Base-by-base conservation (phyloP, 35 echinoderm and acorn worm genomes). In the Chiridota heheva region DNA sequence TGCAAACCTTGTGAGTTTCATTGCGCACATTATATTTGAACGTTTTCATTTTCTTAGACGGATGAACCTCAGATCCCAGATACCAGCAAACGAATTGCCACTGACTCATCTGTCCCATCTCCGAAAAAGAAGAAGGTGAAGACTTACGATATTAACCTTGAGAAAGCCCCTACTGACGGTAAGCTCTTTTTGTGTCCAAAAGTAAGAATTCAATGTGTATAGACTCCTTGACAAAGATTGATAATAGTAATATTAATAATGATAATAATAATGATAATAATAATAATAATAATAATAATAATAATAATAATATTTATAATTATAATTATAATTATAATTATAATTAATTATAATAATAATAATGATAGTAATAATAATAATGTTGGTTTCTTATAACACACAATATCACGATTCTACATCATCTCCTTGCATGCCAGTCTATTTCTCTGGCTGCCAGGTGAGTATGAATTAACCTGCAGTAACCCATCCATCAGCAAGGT, bases 81-180 rank as follows among this genome's bases (percentile, higher is more conserved):
- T 22, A 43, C 67, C 8, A 60, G 42, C 7, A 97, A 97, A 58
- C 58, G 93, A 33, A 5, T 56, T 30, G 62, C 77, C 5, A 36
- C 83, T n/a, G 67, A 76, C 35, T 44, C 77, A 2, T 27, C 84
- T 0, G 59, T 73, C 31, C 83, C 58, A 12, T 97, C 93, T 24
- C 93, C 93, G 1, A 97, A 91, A 73, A 97, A 88, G 73, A 87
- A 87, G 44, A 97, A 97, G 44, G 55, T 91, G 4, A 97, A 91
- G 56, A 83, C 89, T 0, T 38, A 88, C 39, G 93, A 97, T 35
- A 63, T 97, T n/a, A 81, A 74, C 36, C 61, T 97, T 13, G 71
- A 91, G 16, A 85, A 80, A 33, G 84, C 89, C 12, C 81, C 88
- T 45, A 55, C 67, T 58, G 93, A 97, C 51, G 93, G 93, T 97